Evolutionary conservation across 1,140 invertebrate species (phyloP).

Genomic region (Nomia melanderi): DNA sequence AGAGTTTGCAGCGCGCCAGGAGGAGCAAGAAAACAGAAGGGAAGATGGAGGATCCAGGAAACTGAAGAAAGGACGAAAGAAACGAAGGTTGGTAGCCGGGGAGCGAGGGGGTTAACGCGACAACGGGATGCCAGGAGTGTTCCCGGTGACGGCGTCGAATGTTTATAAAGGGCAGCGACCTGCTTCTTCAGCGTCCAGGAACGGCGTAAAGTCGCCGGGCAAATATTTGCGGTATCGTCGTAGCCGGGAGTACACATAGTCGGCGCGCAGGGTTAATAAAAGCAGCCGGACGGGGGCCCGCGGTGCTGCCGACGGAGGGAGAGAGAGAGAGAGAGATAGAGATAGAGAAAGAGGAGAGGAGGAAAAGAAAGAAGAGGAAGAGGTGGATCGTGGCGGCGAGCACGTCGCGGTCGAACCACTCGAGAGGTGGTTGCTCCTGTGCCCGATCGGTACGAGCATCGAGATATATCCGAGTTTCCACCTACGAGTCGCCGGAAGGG

Average conservation of each 20-base stretch:
- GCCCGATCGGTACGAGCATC: slow-evolving; percentile 51
- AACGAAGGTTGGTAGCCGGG: no score
- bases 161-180: slow-evolving; percentile 56
- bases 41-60: no score
- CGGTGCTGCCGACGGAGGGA: background rate
- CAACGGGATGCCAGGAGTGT: slow-evolving; percentile 18
- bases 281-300: slow-evolving; percentile 19
- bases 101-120: background rate
- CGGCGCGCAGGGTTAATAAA: slow-evolving; percentile 58
- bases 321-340: background rate
- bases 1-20: no score
- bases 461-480: slow-evolving; percentile 55
- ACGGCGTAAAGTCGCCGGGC: slow-evolving; percentile 46
- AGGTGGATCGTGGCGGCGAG: no score
- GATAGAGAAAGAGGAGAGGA: background rate
- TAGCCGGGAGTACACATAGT: slow-evolving; percentile 31
- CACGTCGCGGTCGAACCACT: slow-evolving; percentile 38
- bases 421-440: slow-evolving; percentile 61
- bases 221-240: slow-evolving; percentile 65
- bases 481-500: slow-evolving; percentile 61
- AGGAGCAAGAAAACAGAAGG: no score
- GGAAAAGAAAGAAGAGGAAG: slow-evolving; percentile 9
- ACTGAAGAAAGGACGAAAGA: no score
- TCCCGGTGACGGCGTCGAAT: slow-evolving; percentile 9
- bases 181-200: slow-evolving; percentile 16